A percentile compares a stretch with the other conserved stretches of the same genome.
Conservation (phyloP, 2,888 invertebrate species). For the Belgica antarctica region DNA sequence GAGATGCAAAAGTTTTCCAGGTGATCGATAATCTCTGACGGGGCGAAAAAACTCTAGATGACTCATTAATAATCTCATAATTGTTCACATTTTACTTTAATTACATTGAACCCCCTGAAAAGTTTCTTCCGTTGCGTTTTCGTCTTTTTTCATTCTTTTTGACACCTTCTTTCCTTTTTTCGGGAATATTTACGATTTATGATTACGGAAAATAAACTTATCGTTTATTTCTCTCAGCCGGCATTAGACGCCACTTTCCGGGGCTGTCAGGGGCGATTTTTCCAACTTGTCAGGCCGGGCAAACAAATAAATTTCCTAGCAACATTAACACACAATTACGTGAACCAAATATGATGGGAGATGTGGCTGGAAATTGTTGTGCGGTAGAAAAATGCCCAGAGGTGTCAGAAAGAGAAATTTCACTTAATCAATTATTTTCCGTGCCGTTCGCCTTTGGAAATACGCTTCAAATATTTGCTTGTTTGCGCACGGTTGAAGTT, state of each 20-base stretch:
- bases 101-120: neutral
- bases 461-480: conserved; percentile 20
- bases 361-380: neutral
- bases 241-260: neutral
- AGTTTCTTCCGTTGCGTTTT: neutral
- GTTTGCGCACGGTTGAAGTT: conserved; percentile 9
- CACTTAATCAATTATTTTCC: conserved; percentile 37
- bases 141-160: neutral
- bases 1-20: neutral
- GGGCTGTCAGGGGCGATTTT: neutral
- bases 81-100: conserved; percentile 30
- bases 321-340: conserved; percentile 28
- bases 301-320: conserved; percentile 42
- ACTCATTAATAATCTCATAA: conserved; percentile 33
- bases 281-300: conserved; percentile 11
- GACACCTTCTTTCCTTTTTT: conserved; percentile 1
- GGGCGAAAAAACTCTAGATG: conserved; percentile 4
- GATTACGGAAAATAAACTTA: conserved; percentile 4
- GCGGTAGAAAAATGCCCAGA: conserved; percentile 18
- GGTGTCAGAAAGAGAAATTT: conserved; percentile 38
- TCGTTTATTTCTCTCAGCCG: neutral
- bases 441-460: neutral
- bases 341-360: neutral
- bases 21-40: conserved; percentile 28
- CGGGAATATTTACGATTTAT: conserved; percentile 29